Evolutionary conservation across 2,797 vertebrate species (phyloP).

Genomic region (Acrocephalus scirpaceus): DNA sequence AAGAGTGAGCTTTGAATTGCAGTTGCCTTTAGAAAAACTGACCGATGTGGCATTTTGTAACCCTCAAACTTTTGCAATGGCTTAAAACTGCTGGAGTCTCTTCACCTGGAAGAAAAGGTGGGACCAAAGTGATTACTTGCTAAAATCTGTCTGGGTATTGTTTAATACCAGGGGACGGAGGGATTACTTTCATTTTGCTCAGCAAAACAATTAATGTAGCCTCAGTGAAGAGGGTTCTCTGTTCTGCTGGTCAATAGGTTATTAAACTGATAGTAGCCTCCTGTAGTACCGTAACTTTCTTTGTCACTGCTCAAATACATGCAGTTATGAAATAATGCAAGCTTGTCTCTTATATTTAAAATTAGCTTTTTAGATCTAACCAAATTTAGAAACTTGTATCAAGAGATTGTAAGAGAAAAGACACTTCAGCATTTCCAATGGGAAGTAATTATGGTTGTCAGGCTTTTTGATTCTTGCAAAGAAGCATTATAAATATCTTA

Average conservation of each 20-base stretch:
- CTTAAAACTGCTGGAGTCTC: not conserved
- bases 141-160: not conserved
- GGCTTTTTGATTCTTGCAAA: not conserved
- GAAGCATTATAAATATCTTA: not conserved
- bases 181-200: not conserved
- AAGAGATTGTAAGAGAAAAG: not conserved
- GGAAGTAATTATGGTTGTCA: not conserved
- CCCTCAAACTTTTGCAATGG: not conserved
- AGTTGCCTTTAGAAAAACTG: not conserved
- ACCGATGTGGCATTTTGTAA: not conserved
- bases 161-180: not conserved
- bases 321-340: not conserved
- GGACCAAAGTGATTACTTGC: not conserved
- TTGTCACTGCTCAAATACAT: not conserved
- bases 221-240: not conserved
- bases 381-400: not conserved
- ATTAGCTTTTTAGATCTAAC: not conserved
- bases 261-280: not conserved
- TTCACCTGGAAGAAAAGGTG: not conserved
- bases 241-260: not conserved
- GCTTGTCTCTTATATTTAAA: not conserved
- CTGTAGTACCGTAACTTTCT: not conserved
- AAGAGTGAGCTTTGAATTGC: not conserved
- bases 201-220: not conserved
- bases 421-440: not conserved